Percentiles rank a stretch among this genome's conserved stretches.
Conservation (phyloP, 2,113 vertebrate genomes). For the Addax nasomaculatus region DNA sequence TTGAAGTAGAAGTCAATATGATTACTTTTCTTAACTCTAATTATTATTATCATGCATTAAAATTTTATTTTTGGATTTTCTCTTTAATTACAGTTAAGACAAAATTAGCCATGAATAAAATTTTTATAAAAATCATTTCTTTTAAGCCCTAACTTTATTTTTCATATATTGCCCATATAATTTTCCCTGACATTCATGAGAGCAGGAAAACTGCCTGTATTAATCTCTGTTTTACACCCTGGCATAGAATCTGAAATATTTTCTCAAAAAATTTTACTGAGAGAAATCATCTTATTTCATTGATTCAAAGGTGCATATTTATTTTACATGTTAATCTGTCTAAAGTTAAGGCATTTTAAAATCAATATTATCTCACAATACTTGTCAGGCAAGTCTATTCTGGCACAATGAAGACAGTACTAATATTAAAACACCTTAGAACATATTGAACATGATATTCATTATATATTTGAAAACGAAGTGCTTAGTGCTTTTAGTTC, state of each 20-base stretch:
- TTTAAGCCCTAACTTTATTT: not conserved
- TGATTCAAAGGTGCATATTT: not conserved
- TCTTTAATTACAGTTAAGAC: not conserved
- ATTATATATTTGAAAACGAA: not conserved
- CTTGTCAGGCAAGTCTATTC: not conserved
- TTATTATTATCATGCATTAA: not conserved
- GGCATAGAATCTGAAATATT: not conserved
- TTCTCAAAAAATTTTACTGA: not conserved
- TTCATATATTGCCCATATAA: not conserved
- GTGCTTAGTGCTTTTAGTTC: not conserved
- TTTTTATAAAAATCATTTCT: not conserved
- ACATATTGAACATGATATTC: not conserved
- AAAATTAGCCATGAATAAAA: not conserved
- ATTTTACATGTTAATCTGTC: not conserved
- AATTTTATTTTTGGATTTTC: not conserved
- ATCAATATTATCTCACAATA: not conserved
- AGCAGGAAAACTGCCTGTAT: not conserved
- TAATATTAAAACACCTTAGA: not conserved
- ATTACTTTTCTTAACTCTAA: not conserved
- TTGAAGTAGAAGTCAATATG: not conserved
- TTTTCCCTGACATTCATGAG: not conserved
- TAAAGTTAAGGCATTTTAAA: not conserved
- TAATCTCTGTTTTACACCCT: not conserved
- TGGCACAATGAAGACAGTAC: not conserved
- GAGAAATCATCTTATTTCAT: not conserved